phyloP scores from a whole-genome alignment of 2,113 vertebrate genomes.

The Capricornis sumatraensis region DNA sequence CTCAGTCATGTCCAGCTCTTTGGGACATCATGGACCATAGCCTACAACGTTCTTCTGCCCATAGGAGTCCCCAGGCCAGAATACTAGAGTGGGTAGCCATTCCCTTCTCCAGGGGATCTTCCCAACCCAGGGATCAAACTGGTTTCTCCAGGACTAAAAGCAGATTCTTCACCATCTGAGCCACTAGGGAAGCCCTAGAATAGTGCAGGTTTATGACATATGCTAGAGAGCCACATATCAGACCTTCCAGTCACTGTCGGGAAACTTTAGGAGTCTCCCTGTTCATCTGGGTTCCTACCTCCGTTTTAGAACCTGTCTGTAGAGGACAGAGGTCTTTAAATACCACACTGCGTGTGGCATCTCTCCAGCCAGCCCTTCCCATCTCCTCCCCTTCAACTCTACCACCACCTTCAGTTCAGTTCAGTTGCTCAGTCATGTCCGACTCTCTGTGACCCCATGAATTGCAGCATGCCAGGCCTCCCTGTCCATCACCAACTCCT shows the following conservation, averaged over 20 bases:
- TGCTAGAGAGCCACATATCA: rapidly evolving
- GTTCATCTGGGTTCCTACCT: not conserved
- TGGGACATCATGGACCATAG: not conserved
- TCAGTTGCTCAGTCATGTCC: rapidly evolving
- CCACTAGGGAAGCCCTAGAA: not conserved
- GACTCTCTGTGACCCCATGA: too few species aligned
- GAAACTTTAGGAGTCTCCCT: not conserved
- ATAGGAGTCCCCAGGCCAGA: not conserved
- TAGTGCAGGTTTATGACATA: not conserved
- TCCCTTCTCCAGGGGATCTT: not conserved
- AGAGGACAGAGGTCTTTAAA: not conserved
- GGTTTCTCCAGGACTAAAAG: not conserved
- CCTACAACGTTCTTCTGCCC: not conserved
- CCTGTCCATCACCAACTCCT: too few species aligned
- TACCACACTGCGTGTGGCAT: rapidly evolving
- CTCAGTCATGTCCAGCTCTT: not conserved
- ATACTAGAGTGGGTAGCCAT: not conserved
- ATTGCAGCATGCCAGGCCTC: too few species aligned
- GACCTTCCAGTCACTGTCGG: not conserved
- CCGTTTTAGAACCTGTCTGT: not conserved
- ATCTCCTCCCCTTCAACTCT: not conserved
- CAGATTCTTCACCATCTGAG: not conserved
- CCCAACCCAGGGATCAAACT: not conserved
- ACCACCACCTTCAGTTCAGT: not conserved
- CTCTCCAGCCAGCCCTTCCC: not conserved